Evolutionary conservation across 2,888 invertebrate species (phyloP).

Genomic region (Sipha maydis): DNA sequence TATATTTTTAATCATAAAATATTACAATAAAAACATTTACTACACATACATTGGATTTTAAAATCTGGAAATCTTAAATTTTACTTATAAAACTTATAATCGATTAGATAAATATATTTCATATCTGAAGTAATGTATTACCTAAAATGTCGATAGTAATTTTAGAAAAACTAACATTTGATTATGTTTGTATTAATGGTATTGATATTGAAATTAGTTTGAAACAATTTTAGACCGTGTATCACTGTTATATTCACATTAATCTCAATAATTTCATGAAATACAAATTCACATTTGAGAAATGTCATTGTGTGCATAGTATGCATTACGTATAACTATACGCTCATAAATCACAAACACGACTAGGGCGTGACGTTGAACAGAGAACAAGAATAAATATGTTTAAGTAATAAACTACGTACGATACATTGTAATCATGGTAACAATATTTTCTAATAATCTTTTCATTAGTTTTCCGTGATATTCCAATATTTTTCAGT

Average conservation of each 20-base stretch:
- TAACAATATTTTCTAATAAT: constrained; percentile 7
- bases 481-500: neutral
- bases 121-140: too few relatives aligned
- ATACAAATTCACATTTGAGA: neutral
- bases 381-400: constrained; percentile 13
- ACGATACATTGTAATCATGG: neutral
- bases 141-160: too few relatives aligned
- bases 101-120: too few relatives aligned
- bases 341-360: neutral
- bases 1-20: too few relatives aligned
- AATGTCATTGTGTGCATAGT: neutral
- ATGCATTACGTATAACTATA: neutral
- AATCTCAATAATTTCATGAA: neutral
- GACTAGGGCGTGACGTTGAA: neutral
- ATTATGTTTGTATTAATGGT: too few relatives aligned
- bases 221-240: too few relatives aligned
- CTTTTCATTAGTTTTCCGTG: neutral
- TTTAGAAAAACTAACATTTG: too few relatives aligned
- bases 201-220: too few relatives aligned
- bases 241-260: neutral
- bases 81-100: too few relatives aligned
- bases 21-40: too few relatives aligned
- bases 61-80: too few relatives aligned
- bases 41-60: too few relatives aligned
- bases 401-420: constrained; percentile 30